phyloP scores from a whole-genome alignment of 2,888 invertebrate genomes.

The Teleogryllus oceanicus region DNA sequence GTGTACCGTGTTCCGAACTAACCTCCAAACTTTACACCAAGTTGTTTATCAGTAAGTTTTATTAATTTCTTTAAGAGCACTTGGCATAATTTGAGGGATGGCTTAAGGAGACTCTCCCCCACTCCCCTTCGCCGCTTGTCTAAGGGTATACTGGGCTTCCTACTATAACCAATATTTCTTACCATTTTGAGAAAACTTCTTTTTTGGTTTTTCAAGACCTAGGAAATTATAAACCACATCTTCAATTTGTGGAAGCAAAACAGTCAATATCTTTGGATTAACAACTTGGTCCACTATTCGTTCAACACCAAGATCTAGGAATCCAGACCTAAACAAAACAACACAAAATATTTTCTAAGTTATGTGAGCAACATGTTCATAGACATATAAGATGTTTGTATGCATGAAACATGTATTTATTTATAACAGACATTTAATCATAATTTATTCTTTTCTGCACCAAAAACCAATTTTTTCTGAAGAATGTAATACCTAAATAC shows the following conservation, averaged over 20 bases:
- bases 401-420: no score
- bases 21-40: no score
- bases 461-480: no score
- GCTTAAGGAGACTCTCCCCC: not conserved
- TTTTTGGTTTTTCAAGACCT: conserved; percentile 70
- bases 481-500: no score
- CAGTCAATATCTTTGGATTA: conserved; percentile 77
- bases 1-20: no score
- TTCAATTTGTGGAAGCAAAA: conserved; percentile 87
- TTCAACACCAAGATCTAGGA: conserved; percentile 86
- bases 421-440: no score
- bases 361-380: no score
- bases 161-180: not conserved
- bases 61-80: not conserved
- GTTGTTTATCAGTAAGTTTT: not conserved
- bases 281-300: conserved; percentile 95
- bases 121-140: no score
- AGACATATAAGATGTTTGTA: no score
- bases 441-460: no score
- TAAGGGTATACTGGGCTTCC: not conserved
- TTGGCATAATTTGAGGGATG: not conserved
- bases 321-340: conserved; percentile 67
- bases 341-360: not conserved
- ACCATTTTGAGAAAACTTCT: conserved; percentile 39
- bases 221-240: conserved; percentile 84